phyloP scores from a whole-genome alignment of 2,113 vertebrate species.

The Marmota monax region DNA sequence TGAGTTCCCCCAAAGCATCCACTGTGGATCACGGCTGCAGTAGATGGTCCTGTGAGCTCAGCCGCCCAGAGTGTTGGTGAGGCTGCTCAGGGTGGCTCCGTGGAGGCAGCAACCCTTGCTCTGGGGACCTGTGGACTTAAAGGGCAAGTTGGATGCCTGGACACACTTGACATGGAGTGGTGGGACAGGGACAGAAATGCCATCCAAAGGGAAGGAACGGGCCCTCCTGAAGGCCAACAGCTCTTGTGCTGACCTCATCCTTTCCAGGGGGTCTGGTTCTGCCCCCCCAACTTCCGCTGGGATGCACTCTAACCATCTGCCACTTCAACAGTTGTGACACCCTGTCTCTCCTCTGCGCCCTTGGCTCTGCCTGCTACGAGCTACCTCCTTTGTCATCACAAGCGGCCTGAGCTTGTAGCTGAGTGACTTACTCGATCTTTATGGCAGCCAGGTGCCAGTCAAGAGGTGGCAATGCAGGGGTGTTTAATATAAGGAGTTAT shows the following conservation, averaged over 20 bases:
- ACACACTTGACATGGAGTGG: not conserved
- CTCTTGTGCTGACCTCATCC: fast-evolving
- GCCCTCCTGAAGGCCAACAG: fast-evolving
- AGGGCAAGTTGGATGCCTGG: not conserved
- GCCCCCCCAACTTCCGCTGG: no score
- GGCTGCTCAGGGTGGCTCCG: fast-evolving
- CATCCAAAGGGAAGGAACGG: fast-evolving
- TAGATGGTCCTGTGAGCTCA: not conserved
- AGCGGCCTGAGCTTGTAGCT: fast-evolving
- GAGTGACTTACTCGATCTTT: not conserved
- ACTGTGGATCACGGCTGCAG: no score
- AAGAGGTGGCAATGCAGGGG: not conserved
- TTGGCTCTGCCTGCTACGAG: not conserved
- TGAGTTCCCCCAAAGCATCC: not conserved
- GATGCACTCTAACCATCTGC: fast-evolving
- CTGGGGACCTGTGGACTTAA: not conserved
- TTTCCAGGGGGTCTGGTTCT: not conserved
- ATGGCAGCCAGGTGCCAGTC: not conserved
- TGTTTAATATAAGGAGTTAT: not conserved
- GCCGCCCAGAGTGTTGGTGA: fast-evolving
- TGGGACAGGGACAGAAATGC: not conserved
- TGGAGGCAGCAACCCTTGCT: no score
- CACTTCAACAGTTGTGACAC: fast-evolving
- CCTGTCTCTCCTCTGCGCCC: fast-evolving
- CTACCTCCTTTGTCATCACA: not conserved